phyloP scores from a whole-genome alignment of 2,888 invertebrate species.

The Eupithecia abbreviata region DNA sequence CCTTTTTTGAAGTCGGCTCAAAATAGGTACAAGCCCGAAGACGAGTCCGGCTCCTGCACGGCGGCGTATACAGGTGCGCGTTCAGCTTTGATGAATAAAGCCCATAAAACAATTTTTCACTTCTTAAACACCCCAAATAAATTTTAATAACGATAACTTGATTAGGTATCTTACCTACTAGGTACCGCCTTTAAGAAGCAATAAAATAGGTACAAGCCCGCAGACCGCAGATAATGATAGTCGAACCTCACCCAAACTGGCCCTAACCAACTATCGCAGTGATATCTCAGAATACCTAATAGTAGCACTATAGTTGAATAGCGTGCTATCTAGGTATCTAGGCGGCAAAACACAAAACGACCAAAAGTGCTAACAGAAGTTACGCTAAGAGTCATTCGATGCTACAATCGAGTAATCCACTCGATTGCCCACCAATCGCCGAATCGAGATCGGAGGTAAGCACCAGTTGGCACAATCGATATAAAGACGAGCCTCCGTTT shows the following conservation, averaged over 20 bases:
- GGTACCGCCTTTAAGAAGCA: background rate
- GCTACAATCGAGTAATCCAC: constrained; percentile 63
- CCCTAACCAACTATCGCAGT: constrained; percentile 2
- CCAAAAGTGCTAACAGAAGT: constrained; percentile 49
- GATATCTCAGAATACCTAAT: constrained; percentile 29
- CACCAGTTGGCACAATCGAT: constrained; percentile 83
- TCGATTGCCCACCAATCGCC: constrained; percentile 70
- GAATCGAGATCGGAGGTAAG: constrained; percentile 79
- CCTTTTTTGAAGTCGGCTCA: too few relatives aligned
- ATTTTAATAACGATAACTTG: constrained; percentile 18
- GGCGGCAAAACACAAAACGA: constrained; percentile 46
- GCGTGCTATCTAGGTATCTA: constrained; percentile 41
- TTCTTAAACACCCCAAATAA: background rate
- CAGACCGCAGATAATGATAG: background rate
- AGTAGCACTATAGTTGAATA: constrained; percentile 43
- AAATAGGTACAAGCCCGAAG: too few relatives aligned
- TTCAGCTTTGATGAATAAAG: too few relatives aligned
- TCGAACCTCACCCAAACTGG: constrained; percentile 16
- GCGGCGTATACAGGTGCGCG: too few relatives aligned
- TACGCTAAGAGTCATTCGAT: constrained; percentile 53
- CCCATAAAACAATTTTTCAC: too few relatives aligned
- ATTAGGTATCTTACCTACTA: background rate
- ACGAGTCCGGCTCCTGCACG: too few relatives aligned
- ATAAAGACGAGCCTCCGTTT: constrained; percentile 68
- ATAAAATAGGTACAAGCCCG: constrained; percentile 12